Evolutionary conservation across 2,797 vertebrate species (phyloP).

Genomic region (Poeciliopsis gracilis): DNA sequence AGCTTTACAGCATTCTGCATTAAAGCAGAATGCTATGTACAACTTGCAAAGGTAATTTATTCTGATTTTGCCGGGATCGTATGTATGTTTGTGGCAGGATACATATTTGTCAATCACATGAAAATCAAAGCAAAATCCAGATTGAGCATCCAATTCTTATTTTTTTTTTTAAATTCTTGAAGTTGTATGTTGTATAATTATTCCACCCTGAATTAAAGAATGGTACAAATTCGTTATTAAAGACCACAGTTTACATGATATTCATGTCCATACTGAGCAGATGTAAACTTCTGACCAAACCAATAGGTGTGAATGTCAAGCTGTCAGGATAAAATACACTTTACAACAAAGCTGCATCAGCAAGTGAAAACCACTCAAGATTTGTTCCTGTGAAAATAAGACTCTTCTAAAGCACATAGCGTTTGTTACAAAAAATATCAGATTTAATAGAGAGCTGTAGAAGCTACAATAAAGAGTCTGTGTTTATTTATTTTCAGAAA

Average conservation of each 20-base stretch:
- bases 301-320: not conserved
- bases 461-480: not conserved
- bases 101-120: not conserved
- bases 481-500: not conserved
- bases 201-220: not conserved
- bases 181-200: not conserved
- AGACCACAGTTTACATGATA: not conserved
- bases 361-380: not conserved
- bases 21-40: not conserved
- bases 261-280: not conserved
- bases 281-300: not conserved
- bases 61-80: not conserved
- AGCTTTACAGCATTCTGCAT: too few relatives aligned
- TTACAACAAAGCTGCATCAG: not conserved
- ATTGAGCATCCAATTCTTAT: too few relatives aligned
- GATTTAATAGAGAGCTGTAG: not conserved
- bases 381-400: not conserved
- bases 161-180: too few relatives aligned
- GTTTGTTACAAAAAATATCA: not conserved
- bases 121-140: not conserved
- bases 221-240: not conserved
- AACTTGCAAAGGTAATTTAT: not conserved
- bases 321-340: not conserved
- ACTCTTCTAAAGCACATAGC: not conserved
- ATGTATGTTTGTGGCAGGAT: not conserved